Percentiles rank a stretch among this genome's conserved stretches.
These are phyloP conservation scores for Macrotis lagotis DNA, from an alignment of 2,113 vertebrate species.

Conservation along the genomic window DNA sequence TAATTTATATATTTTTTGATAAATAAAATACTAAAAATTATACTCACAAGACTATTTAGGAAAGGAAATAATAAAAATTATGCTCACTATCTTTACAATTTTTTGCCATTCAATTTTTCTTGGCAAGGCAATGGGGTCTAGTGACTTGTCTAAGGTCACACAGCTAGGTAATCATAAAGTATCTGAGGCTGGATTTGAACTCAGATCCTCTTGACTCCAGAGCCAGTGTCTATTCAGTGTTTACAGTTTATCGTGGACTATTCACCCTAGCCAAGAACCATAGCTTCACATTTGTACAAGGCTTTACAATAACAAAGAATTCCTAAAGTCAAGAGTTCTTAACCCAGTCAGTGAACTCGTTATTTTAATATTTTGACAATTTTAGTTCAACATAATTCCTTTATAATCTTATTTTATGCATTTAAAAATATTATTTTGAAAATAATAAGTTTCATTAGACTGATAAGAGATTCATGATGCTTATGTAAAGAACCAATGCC, in stretches of 20 bases:
- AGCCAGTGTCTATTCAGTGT: background rate
- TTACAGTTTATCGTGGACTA: background rate
- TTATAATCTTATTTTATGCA: background rate
- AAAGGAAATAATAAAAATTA: background rate
- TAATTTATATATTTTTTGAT: background rate
- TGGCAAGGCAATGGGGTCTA: too few relatives aligned
- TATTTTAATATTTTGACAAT: background rate
- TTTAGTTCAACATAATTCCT: background rate
- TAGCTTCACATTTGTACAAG: background rate
- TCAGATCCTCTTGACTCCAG: too few relatives aligned
- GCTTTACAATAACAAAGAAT: background rate
- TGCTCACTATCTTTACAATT: background rate
- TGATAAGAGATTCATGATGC: background rate
- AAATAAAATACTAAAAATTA: background rate
- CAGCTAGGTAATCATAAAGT: too few relatives aligned
- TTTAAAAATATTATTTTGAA: background rate
- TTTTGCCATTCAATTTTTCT: background rate
- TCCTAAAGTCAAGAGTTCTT: background rate
- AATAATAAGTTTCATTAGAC: background rate
- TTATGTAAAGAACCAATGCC: background rate
- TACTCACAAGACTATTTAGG: background rate
- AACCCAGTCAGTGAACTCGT: background rate
- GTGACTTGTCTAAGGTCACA: too few relatives aligned
- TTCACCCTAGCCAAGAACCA: background rate
- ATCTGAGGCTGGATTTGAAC: too few relatives aligned